A percentile compares a stretch with the other conserved stretches of the same genome.
Evolutionary conservation across 2,113 vertebrate species (phyloP).

Genomic region (Poeciliopsis prolifica): DNA sequence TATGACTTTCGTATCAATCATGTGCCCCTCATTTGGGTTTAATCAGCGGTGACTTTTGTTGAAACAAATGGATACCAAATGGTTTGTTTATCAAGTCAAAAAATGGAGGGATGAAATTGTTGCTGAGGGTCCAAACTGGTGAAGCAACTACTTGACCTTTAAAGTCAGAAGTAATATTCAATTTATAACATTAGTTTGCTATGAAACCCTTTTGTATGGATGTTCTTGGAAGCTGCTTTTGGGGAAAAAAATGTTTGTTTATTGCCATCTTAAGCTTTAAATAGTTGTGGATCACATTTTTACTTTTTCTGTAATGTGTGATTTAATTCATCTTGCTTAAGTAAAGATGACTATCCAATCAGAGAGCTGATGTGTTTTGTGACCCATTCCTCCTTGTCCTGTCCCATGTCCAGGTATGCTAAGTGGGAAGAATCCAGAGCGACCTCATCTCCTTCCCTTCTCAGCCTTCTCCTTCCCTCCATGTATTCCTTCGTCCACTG

Average conservation of each 20-base stretch:
- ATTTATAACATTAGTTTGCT: too few relatives aligned
- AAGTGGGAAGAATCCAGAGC: constrained; percentile 31
- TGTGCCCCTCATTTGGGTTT: background rate
- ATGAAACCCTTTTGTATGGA: background rate
- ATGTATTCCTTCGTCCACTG: constrained; percentile 16
- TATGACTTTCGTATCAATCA: too few relatives aligned
- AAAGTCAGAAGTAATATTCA: background rate
- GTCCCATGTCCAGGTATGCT: constrained; percentile 74
- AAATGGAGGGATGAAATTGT: background rate
- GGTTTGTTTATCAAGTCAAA: background rate
- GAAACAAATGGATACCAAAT: background rate
- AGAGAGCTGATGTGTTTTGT: background rate
- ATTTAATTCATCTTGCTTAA: too few relatives aligned
- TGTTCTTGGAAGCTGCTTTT: background rate
- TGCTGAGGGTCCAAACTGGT: background rate
- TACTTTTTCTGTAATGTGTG: background rate
- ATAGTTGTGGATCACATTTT: background rate
- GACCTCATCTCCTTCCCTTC: background rate
- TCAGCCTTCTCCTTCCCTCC: constrained; percentile 8
- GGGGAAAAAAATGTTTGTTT: background rate
- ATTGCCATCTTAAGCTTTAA: background rate
- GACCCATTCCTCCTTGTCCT: background rate
- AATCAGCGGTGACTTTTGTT: background rate
- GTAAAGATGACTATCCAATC: background rate
- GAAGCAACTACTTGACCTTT: background rate